Evolutionary conservation across 2,888 invertebrate genomes (phyloP), one percentile per base, ranked within the genome.

Genomic region (Antheraea yamamai): DNA sequence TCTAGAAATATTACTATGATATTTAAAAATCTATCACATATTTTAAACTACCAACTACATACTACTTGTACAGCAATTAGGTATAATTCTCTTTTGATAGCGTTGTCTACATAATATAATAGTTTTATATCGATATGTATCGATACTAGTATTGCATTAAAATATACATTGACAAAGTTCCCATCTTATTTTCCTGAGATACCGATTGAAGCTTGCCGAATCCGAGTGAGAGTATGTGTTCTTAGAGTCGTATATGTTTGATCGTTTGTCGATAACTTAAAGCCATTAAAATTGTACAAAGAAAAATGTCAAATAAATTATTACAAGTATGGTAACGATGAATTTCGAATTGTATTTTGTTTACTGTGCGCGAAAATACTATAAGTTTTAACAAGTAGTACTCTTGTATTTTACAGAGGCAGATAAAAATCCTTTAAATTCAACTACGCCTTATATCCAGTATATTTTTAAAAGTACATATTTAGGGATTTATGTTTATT

Each of bases 131-230:
- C 35, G 35, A 70, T 10, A 70, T 70, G 0, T 39, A 39, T 4
- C 70, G 39, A 23, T 39, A n/a, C 35, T 39, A 70, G 7, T 39
- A 39, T 39, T 39, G 35, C 35, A 39, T 39, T 39, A 39, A 68
- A 58, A 58, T n/a, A 20, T n/a, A 30, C 66, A 66, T 20, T 6
- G 68, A 35, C 10, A 35, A 39, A 30, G 39, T 68, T 30, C 30
- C 66, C 16, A 70, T 39, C 3, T 39, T 70, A n/a, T 39, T 39
- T 39, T 70, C 70, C 39, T 70, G 20, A 7, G 70, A 39, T n/a
- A 70, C n/a, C 39, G n/a, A 35, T 39, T 39, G 39, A 39, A 12
- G 70, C 39, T 70, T 39, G 70, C 70, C 70, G 26, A 66, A 66
- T 39, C 39, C 26, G 70, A 70, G 70, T 70, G 39, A 70, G 39